Base-by-base conservation (phyloP, 2,113 vertebrate genomes). In the Burhinus bistriatus region DNA sequence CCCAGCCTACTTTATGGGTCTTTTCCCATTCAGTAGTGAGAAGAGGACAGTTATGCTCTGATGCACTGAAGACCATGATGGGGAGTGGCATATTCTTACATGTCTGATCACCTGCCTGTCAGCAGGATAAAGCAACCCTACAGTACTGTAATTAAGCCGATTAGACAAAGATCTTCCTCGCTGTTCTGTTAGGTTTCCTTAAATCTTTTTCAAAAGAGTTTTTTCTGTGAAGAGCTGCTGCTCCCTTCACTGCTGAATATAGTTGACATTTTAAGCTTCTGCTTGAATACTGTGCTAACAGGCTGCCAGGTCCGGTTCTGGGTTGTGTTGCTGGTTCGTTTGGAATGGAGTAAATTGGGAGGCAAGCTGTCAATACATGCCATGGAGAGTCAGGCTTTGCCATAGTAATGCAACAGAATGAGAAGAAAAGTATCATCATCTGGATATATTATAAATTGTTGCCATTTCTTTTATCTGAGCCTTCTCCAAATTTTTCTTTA, bases 341-440 rank as follows among this genome's bases (percentile, higher is more conserved):
- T 71, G 89, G 73, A 91, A 93, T 89, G 81, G 65, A 81, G 44
- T 64, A 94, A 91, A 95, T 30, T 91, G 69, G 40, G 73, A 91
- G 38, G 49, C 40, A 59, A 79, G 12, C 57, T 72, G 44, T 85
- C 73, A 59, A 34, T 64, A 68, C 16, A 14, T 19, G 14, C 29
- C 17, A 12, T 16, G 18, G 54, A 52, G 68, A 55, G 15, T 45
- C 80, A 29, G 47, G 9, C 42, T 96, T 65, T 66, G 72, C 51
- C 11, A 27, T 15, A 54, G 25, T 32, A 45, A 73, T 47, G 58
- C 21, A 73, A 42, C 36, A 69, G 44, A 82, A 88, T 42, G 61
- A 66, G 76, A 73, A 78, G 22, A 55, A 89, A 78, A 81, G 2
- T 13, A 19, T 59, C 6, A 42, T 93, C 2, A 0, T 73, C 40